These are phyloP conservation scores for Semnopithecus entellus DNA, from an alignment of 2,113 vertebrate species.

Conservation along the genomic window DNA sequence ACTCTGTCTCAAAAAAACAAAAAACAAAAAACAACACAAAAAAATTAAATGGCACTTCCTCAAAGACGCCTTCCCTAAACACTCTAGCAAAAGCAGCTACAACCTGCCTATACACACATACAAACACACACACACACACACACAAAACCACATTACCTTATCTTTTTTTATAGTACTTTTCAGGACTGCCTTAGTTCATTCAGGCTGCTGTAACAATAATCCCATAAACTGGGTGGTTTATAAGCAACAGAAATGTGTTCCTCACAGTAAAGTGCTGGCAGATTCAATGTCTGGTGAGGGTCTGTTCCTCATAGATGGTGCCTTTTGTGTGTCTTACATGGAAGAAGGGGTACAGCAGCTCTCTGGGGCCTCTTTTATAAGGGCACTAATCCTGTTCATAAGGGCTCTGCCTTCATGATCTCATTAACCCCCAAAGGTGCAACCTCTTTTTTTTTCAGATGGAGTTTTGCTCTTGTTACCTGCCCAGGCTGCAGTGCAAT, in stretches of 20 bases:
- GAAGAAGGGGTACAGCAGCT: background rate
- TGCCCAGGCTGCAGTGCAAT: too few relatives aligned
- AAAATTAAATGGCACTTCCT: background rate
- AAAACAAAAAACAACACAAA: background rate
- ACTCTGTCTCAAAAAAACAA: too few relatives aligned
- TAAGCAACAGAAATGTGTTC: too few relatives aligned
- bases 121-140: fast-evolving
- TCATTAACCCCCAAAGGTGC: background rate
- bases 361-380: background rate
- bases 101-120: background rate
- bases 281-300: background rate
- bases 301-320: background rate
- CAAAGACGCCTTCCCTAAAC: background rate
- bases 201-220: background rate
- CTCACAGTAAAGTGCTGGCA: background rate
- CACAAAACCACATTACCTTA: background rate
- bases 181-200: background rate
- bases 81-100: background rate
- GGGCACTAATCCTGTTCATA: background rate
- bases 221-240: background rate
- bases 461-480: too few relatives aligned
- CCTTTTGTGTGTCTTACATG: background rate
- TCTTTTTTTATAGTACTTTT: background rate
- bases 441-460: background rate
- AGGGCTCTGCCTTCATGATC: background rate